Conservation (phyloP, 2,113 vertebrate species). For the Bos javanicus region DNA sequence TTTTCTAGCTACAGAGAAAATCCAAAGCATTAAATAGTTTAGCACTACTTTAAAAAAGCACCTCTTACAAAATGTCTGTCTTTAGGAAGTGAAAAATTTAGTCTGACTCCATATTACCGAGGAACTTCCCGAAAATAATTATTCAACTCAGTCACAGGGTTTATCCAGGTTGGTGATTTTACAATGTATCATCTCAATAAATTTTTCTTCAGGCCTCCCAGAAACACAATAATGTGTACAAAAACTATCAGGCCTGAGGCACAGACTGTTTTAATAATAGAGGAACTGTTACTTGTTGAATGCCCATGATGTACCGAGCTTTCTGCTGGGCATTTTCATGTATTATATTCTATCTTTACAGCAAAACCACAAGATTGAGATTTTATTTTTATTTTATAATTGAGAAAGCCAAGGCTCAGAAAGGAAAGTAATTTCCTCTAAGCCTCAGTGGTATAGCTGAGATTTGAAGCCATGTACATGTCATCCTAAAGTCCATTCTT, state of each 20-base stretch:
- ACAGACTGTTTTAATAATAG: neutral
- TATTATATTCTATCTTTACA: neutral
- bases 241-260: neutral
- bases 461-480: neutral
- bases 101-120: neutral
- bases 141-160: neutral
- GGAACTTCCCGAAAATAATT: neutral
- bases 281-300: neutral
- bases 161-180: neutral
- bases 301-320: neutral
- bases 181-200: neutral
- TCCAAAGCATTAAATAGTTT: slow-evolving; percentile 12
- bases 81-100: neutral
- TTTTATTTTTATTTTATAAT: neutral
- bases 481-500: neutral
- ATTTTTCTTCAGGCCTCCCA: neutral
- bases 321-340: neutral
- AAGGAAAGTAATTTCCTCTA: neutral
- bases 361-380: neutral
- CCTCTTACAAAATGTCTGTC: neutral
- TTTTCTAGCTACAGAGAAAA: neutral
- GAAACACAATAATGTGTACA: neutral
- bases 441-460: neutral
- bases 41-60: neutral
- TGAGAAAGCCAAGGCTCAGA: neutral